Conservation (phyloP, 2,888 invertebrate species). For the Drosophila longiperda region DNA sequence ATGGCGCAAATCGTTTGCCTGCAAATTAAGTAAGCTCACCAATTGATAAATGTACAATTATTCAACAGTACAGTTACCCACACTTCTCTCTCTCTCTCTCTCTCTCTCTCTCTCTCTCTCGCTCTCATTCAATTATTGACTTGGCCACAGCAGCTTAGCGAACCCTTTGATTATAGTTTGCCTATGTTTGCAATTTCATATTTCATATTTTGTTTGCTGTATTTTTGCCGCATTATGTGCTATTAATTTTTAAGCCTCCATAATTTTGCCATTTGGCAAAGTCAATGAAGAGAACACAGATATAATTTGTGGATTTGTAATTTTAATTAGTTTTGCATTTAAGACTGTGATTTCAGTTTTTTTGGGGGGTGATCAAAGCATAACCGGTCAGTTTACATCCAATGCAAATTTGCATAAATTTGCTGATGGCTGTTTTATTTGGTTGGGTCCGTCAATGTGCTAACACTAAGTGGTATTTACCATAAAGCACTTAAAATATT, state of each 20-base stretch:
- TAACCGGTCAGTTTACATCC: slow-evolving; percentile 18
- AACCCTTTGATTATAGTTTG: slow-evolving; percentile 20
- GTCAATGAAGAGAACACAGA: slow-evolving; percentile 48
- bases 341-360: slow-evolving; percentile 44
- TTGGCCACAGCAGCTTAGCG: slow-evolving; percentile 8
- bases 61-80: slow-evolving; percentile 26
- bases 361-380: slow-evolving; percentile 38
- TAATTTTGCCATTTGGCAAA: slow-evolving; percentile 58
- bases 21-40: slow-evolving; percentile 59
- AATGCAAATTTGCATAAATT: slow-evolving; percentile 54
- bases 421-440: slow-evolving; percentile 44
- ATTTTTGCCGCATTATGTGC: slow-evolving; percentile 55
- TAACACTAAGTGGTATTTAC: slow-evolving; percentile 66
- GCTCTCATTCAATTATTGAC: slow-evolving; percentile 7
- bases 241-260: slow-evolving; percentile 62
- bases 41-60: slow-evolving; percentile 61
- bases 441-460: slow-evolving; percentile 47
- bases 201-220: slow-evolving; percentile 44
- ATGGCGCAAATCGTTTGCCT: slow-evolving; percentile 61
- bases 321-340: slow-evolving; percentile 58
- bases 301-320: slow-evolving; percentile 63
- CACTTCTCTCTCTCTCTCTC: neutral
- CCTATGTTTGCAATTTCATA: slow-evolving; percentile 24
- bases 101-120: neutral
- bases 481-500: slow-evolving; percentile 66